Evolutionary conservation across 92 coral and sea anemone species (phyloP), one percentile per base, ranked within the genome.

Genomic region (Siderastrea siderea): DNA sequence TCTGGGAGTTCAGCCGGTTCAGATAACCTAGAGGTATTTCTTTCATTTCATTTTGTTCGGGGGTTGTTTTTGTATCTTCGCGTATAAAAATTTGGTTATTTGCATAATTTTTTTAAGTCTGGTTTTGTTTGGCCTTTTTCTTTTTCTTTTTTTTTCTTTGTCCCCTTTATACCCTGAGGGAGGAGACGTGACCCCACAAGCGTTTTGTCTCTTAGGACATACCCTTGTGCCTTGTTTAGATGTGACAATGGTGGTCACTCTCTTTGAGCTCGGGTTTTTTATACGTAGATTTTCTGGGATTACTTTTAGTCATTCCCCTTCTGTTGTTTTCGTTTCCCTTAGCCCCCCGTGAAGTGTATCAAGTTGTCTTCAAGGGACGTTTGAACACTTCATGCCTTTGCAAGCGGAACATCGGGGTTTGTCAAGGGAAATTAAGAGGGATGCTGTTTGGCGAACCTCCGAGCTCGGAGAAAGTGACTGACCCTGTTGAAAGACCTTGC

Each of bases 131-230:
- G 64, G 64, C 13, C 14, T 60, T 64, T n/a, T n/a, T n/a, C n/a
- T n/a, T n/a, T n/a, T n/a, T n/a, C n/a, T 16, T 2, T 64, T 15
- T 64, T 12, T n/a, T 62, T 13, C 5, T 62, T n/a, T 64, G 44
- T 64, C n/a, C 3, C 43, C 10, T 64, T 26, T 64, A 64, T 64
- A 10, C 69, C 60, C 12, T 54, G 43, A 10, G 78, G 43, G 50
- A 49, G 78, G 78, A 14, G 78, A 54, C n/a, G 57, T 44, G 55
- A 47, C 61, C 55, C 58, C 26, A 54, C 54, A 73, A 54, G 78
- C 78, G 78, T 73, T 73, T 73, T 73, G 57, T 11, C 78, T 73
- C 8, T 73, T 38, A 73, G 78, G 78, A 54, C 70, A 59, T 59
- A 45, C 75, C 47, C 75, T 49, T 70, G 75, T 70, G 49, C 50